Conservation (phyloP, 2,888 invertebrate genomes). For the Chorisops tibialis region DNA sequence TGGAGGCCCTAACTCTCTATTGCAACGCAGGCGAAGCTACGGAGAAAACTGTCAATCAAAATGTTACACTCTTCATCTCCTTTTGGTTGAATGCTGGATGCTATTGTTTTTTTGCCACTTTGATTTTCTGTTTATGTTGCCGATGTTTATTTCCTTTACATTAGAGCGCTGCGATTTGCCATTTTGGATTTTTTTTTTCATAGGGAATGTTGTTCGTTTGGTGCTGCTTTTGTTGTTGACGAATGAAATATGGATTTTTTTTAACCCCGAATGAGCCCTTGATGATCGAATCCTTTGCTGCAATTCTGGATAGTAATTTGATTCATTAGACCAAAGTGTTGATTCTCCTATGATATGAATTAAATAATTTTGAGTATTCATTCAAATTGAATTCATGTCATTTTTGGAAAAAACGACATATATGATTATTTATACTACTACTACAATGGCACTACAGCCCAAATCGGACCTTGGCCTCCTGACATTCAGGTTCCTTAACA, state of each 20-base stretch:
- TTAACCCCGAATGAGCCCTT: conserved; percentile 21
- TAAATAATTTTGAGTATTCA: too few species aligned
- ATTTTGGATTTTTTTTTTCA: not conserved
- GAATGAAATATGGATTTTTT: conserved; percentile 27
- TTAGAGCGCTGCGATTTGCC: not conserved
- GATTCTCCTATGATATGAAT: too few species aligned
- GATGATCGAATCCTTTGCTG: too few species aligned
- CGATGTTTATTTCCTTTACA: conserved; percentile 3
- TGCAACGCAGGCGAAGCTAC: conserved; percentile 28
- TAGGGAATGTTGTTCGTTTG: not conserved
- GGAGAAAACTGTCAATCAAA: conserved; percentile 34
- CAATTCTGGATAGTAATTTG: too few species aligned
- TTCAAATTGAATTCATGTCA: too few species aligned
- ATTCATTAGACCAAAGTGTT: too few species aligned
- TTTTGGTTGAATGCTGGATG: conserved; percentile 4
- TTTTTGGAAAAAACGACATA: too few species aligned
- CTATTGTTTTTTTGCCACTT: conserved; percentile 9
- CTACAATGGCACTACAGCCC: too few species aligned
- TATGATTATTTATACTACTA: too few species aligned
- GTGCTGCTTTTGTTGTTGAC: conserved; percentile 26
- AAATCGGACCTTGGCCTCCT: too few species aligned
- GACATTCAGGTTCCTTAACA: too few species aligned
- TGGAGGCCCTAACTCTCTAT: conserved; percentile 14
- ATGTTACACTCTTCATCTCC: conserved; percentile 34
- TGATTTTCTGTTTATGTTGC: not conserved